Conservation (phyloP, 1,140 invertebrate species). For the Calephelis nemesis region DNA sequence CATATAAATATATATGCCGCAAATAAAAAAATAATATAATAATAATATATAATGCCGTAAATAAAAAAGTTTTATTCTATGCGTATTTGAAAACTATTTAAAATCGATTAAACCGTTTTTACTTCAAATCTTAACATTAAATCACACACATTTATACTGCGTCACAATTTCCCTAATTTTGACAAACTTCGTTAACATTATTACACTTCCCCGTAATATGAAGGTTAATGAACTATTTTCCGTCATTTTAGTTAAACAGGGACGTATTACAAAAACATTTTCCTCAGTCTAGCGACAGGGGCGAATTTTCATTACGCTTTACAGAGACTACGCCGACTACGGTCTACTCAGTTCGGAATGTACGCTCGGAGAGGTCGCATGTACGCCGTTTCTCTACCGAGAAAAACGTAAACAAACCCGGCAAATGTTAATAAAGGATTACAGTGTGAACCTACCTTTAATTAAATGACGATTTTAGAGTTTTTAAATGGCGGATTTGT, state of each 20-base stretch:
- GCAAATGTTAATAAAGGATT: conserved; percentile 21
- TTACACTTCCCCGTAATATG: too few relatives aligned
- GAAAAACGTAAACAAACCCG: conserved; percentile 15
- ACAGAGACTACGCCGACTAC: too few relatives aligned
- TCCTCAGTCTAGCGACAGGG: background rate
- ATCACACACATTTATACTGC: too few relatives aligned
- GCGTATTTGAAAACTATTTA: too few relatives aligned
- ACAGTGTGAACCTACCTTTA: conserved; percentile 26
- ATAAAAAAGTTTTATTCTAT: too few relatives aligned
- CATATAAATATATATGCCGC: too few relatives aligned
- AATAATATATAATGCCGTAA: too few relatives aligned
- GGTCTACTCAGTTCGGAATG: conserved; percentile 11
- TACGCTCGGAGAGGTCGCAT: conserved; percentile 4
- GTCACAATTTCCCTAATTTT: too few relatives aligned
- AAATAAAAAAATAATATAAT: too few relatives aligned
- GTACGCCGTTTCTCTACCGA: background rate
- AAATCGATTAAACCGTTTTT: too few relatives aligned
- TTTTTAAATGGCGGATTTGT: background rate
- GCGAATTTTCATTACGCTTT: background rate
- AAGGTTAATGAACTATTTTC: background rate
- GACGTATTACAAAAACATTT: conserved; percentile 9
- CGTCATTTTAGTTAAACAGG: conserved; percentile 1
- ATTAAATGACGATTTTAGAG: conserved; percentile 21
- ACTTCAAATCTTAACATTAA: too few relatives aligned
- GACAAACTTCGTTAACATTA: too few relatives aligned